Evolutionary conservation across 2,888 invertebrate species (phyloP).

Genomic region (Leuctra nigra): DNA sequence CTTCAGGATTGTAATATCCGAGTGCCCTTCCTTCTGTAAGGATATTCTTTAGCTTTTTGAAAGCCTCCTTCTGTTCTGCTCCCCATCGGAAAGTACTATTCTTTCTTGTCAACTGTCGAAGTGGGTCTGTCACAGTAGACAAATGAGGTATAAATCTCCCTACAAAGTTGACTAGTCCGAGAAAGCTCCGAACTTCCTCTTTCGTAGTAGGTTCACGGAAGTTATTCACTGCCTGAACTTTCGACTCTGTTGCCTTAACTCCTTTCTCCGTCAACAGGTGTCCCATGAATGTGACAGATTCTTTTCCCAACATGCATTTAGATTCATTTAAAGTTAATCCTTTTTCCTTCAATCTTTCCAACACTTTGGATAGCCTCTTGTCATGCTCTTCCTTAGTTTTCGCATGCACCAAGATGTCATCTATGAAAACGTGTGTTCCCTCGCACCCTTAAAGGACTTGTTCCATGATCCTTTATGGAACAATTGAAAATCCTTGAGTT

Average conservation of each 20-base stretch:
- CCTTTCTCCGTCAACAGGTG: slow-evolving; percentile 29
- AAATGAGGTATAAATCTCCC: slow-evolving; percentile 31
- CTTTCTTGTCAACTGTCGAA: slow-evolving; percentile 33
- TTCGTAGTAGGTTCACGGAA: slow-evolving; percentile 30
- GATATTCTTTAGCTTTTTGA: slow-evolving; percentile 31
- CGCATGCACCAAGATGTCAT: slow-evolving; percentile 38
- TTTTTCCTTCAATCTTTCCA: slow-evolving; percentile 25
- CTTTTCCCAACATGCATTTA: slow-evolving; percentile 34
- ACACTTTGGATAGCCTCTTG: slow-evolving; percentile 32
- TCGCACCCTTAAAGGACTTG: slow-evolving; percentile 34
- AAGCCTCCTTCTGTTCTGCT: slow-evolving; percentile 32
- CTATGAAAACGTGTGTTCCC: slow-evolving; percentile 36
- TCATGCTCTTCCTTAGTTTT: slow-evolving; percentile 18
- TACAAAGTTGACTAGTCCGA: slow-evolving; percentile 35
- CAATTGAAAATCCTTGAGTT: background rate
- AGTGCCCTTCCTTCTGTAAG: no score
- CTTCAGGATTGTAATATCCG: no score
- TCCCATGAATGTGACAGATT: slow-evolving; percentile 32
- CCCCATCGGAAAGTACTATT: slow-evolving; percentile 33
- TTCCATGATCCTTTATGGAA: slow-evolving; percentile 38
- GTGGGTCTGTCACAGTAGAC: slow-evolving; percentile 32
- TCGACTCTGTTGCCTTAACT: slow-evolving; percentile 32
- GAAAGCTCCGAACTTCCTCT: slow-evolving; percentile 33
- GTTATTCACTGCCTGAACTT: slow-evolving; percentile 31
- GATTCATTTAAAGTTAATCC: slow-evolving; percentile 30